Evolutionary conservation across 2,888 invertebrate species (phyloP), one percentile per base, ranked within the genome.

Genomic region (Hesperia comma): DNA sequence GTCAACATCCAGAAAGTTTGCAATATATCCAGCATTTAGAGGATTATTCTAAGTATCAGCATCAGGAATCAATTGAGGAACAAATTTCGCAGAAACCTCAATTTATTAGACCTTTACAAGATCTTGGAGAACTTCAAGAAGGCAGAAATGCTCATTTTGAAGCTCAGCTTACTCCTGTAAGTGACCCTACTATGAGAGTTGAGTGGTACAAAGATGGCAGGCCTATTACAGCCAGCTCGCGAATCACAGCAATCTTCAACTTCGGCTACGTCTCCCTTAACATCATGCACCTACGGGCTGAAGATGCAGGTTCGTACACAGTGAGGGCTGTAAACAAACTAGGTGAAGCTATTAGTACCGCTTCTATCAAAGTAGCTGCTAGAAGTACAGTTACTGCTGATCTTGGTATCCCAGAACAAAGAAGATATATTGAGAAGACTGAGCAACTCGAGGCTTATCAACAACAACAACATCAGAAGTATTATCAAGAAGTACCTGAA

Each of bases 221-320:
- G 87, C 96, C 98, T 33, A 97, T 99, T 81, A 98, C 98, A 92
- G 98, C 98, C 85, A 99, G 99, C 93, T 98, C 98, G 87, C 96
- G 99, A 93, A 98, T 98, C 93, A 97, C 97, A 87, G 98, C 98
- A 87, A 97, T 98, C 94, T 98, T 98, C 95, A 99, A 99, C 95
- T 99, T 99, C 95, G 99, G 99, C 88, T 98, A 98, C 95, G 98
- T 99, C 94, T 98, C 98, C 93, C 96, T 99, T 84, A 99, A 99
- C 93, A 98, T 99, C 92, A 95, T 98, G 96, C 98, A 99, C 96
- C 96, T 99, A 95, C 97, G 98, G 94, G 96, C 96, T 94, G 99
- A 99, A 95, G 99, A 99, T 95, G 96, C 97, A 84, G 99, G 99
- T 92, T 96, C 96, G 90, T 98, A 98, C 81, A 97, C 97, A 79